A percentile compares a stretch with the other conserved stretches of the same genome.
phyloP scores from a whole-genome alignment of 2,113 vertebrate species.

The Oryzias curvinotus region DNA sequence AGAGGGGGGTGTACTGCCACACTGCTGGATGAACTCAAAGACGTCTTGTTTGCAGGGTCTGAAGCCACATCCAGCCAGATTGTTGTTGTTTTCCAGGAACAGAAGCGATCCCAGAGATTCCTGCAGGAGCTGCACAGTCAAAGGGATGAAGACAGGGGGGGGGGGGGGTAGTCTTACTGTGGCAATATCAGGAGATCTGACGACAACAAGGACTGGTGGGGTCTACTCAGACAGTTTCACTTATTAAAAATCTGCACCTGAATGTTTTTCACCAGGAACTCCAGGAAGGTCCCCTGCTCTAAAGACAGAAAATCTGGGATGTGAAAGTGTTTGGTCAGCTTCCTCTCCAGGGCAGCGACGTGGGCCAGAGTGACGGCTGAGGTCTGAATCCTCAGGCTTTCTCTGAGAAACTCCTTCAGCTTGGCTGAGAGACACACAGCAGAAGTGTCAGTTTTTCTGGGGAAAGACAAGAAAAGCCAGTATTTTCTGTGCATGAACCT shows the following conservation, averaged over 20 bases:
- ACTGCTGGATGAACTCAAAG: slow-evolving; percentile 82
- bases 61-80: slow-evolving; percentile 46
- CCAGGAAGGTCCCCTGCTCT: slow-evolving; percentile 76
- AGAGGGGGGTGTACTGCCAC: slow-evolving; percentile 44
- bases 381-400: slow-evolving; percentile 54
- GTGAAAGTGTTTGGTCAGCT: slow-evolving; percentile 71
- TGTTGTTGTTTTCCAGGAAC: slow-evolving; percentile 48
- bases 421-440: slow-evolving; percentile 48
- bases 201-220: too few species aligned
- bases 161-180: background rate
- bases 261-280: slow-evolving; percentile 74
- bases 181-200: background rate
- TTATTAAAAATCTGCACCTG: slow-evolving; percentile 53
- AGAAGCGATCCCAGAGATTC: slow-evolving; percentile 69
- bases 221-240: too few species aligned
- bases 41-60: slow-evolving; percentile 77
- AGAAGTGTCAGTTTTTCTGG: background rate
- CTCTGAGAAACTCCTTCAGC: slow-evolving; percentile 71
- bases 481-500: slow-evolving; percentile 51
- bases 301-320: slow-evolving; percentile 71
- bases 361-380: slow-evolving; percentile 57
- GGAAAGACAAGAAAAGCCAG: background rate
- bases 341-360: slow-evolving; percentile 70
- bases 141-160: background rate
- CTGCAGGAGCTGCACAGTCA: slow-evolving; percentile 69